A percentile compares a stretch with the other conserved stretches of the same genome.
Evolutionary conservation across 2,113 vertebrate species (phyloP).

Genomic region (Lipotes vexillifer): DNA sequence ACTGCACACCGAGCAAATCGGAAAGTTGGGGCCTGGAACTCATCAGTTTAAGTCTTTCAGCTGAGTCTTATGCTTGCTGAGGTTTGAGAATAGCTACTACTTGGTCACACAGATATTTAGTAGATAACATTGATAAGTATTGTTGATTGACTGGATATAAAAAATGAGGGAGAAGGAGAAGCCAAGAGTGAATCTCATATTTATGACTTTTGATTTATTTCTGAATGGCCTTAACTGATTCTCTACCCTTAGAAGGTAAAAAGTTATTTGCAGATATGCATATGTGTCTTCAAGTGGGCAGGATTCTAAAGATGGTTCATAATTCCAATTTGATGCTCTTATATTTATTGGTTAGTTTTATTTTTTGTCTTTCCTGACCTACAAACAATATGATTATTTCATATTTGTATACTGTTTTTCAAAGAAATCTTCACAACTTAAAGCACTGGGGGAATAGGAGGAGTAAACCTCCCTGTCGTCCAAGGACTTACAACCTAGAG

Average conservation of each 20-base stretch:
- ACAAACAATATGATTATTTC: background rate
- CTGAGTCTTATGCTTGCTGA: background rate
- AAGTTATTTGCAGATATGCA: background rate
- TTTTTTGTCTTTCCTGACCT: background rate
- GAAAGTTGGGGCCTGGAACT: background rate
- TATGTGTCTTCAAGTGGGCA: background rate
- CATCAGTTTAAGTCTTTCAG: background rate
- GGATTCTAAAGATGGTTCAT: background rate
- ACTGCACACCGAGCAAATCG: background rate
- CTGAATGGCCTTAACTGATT: background rate
- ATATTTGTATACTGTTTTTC: slow-evolving; percentile 25
- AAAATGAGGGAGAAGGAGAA: background rate
- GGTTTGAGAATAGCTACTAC: slow-evolving; percentile 11
- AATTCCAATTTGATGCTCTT: background rate
- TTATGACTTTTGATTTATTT: slow-evolving; percentile 12
- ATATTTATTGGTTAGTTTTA: background rate
- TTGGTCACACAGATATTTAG: background rate
- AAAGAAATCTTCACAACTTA: slow-evolving; percentile 2
- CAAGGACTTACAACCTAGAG: background rate
- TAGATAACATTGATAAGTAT: background rate
- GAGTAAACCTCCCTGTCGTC: background rate
- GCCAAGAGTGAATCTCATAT: background rate
- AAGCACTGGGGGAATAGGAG: background rate
- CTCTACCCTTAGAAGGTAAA: background rate
- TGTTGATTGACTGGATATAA: background rate